These are phyloP conservation scores for Mechanitis messenoides DNA, from an alignment of 2,888 invertebrate species.

Conservation along the genomic window DNA sequence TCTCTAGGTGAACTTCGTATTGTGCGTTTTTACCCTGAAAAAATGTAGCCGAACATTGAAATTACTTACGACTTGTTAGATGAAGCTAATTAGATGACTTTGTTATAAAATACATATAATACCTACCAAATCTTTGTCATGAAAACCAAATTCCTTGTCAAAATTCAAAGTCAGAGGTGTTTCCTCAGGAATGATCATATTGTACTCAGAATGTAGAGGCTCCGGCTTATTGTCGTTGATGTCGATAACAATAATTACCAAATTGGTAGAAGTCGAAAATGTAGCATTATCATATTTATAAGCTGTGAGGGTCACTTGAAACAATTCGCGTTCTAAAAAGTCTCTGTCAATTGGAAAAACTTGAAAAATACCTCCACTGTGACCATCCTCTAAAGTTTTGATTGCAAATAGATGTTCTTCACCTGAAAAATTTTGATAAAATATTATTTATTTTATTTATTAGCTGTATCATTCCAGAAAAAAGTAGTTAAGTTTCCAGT, in stretches of 20 bases:
- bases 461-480: background rate
- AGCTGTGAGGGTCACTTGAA: conserved; percentile 64
- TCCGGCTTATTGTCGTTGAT: conserved; percentile 81
- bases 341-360: conserved; percentile 69
- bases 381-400: conserved; percentile 47
- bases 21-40: conserved; percentile 77
- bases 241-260: conserved; percentile 71
- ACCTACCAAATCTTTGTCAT: conserved; percentile 73
- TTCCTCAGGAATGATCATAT: conserved; percentile 70
- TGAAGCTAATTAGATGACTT: background rate
- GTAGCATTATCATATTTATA: conserved; percentile 58
- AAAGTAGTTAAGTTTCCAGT: background rate
- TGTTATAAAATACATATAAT: background rate
- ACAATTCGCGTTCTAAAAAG: conserved; percentile 59
- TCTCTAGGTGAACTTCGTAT: conserved; percentile 66
- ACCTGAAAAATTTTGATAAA: conserved; percentile 17
- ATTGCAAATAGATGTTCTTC: conserved; percentile 57
- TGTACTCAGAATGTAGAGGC: conserved; percentile 53
- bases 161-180: conserved; percentile 68
- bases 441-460: background rate
- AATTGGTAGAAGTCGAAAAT: conserved; percentile 45
- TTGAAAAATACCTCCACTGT: conserved; percentile 49
- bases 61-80: background rate
- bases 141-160: conserved; percentile 65
- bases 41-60: background rate